Percentiles rank a stretch among this genome's conserved stretches.
Conservation (phyloP, 2,113 vertebrate species). For the Takifugu flavidus region DNA sequence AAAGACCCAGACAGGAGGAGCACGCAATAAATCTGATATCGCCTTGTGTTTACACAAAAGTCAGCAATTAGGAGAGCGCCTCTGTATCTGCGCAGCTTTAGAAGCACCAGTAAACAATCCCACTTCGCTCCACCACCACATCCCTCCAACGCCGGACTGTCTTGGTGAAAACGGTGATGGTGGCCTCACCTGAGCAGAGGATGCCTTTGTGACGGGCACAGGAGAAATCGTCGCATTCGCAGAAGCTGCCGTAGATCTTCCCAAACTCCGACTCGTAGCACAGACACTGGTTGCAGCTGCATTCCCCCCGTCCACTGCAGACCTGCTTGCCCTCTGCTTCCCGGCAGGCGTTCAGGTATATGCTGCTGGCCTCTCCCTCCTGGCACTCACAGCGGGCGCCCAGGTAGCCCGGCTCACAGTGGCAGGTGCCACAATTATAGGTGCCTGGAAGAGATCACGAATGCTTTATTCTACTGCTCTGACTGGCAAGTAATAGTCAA, state of each 20-base stretch:
- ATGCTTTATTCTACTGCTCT: neutral
- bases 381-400: constrained; percentile 89
- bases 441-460: constrained; percentile 48
- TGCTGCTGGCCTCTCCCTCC: constrained; percentile 80
- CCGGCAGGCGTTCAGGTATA: constrained; percentile 80
- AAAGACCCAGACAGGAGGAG: constrained; percentile 2
- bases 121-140: neutral
- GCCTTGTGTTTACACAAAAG: constrained; percentile 2
- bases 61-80: neutral
- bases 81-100: neutral
- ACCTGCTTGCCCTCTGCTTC: constrained; percentile 89
- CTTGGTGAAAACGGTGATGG: neutral
- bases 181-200: constrained; percentile 91
- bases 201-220: constrained; percentile 91
- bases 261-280: constrained; percentile 95
- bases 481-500: no score
- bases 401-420: constrained; percentile 83
- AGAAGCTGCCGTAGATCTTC: constrained; percentile 94
- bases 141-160: neutral
- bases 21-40: neutral
- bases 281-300: constrained; percentile 94
- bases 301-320: constrained; percentile 91
- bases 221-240: constrained; percentile 96
- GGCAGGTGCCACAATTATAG: constrained; percentile 84
- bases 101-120: neutral